These are phyloP conservation scores for Rhorus exstirpatorius DNA, from an alignment of 2,888 invertebrate genomes.

Conservation along the genomic window DNA sequence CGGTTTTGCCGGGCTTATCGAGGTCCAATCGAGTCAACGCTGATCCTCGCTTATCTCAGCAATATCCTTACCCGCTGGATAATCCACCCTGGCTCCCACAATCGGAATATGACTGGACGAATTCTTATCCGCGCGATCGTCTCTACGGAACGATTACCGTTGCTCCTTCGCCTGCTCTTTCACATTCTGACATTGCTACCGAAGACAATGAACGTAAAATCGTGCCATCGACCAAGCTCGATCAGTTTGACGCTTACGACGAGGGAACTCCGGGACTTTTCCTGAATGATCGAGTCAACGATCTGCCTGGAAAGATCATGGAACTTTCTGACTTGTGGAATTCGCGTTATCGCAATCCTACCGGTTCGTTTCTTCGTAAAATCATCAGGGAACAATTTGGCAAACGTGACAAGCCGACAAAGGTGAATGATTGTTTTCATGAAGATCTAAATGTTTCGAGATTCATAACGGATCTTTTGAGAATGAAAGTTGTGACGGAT, in stretches of 20 bases:
- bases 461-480: too few relatives aligned
- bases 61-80: constrained; percentile 24
- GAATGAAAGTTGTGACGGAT: too few relatives aligned
- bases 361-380: constrained; percentile 35
- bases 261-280: constrained; percentile 19
- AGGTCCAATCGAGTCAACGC: constrained; percentile 42
- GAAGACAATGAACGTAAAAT: background rate
- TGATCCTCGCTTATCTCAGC: constrained; percentile 21
- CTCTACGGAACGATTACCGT: constrained; percentile 1
- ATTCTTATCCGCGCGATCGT: constrained; percentile 45
- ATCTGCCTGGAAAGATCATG: constrained; percentile 43
- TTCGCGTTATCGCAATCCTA: constrained; percentile 42
- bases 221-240: constrained; percentile 6
- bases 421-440: constrained; percentile 4
- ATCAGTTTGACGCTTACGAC: background rate
- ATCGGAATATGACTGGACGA: constrained; percentile 31
- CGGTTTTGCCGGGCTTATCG: constrained; percentile 20
- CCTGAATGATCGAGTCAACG: constrained; percentile 24
- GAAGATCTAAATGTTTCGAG: too few relatives aligned
- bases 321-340: constrained; percentile 56
- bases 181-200: too few relatives aligned
- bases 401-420: constrained; percentile 1
- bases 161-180: constrained; percentile 1
- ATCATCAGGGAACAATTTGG: background rate
- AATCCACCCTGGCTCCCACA: background rate